Base-by-base conservation (phyloP, 1,140 invertebrate species). In the Papilio dardanus region DNA sequence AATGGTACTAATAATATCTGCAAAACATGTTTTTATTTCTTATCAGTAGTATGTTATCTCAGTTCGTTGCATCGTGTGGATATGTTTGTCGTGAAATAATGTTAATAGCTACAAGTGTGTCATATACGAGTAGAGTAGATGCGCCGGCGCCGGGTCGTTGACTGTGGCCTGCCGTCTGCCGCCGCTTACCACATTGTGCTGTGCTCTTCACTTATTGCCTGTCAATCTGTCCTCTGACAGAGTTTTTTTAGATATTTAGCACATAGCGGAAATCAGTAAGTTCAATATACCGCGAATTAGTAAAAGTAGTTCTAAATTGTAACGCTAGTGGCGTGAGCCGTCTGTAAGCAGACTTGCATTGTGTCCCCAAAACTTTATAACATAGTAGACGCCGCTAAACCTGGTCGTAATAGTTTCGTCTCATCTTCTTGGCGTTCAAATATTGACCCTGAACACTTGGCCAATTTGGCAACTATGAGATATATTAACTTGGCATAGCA, bases 391-490 rank as follows among this genome's bases (percentile, higher is more conserved):
- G 28, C 14, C 30, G 16, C 14, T 31, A 65, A 30, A 65, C 62
- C 28, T 30, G 28, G 21, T 54, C 7, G 19, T 16, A 28, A 14
- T 28, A 1, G 30, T 65, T 65, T 31, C 12, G 16, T 65, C 65
- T 66, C 14, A 66, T 19, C 4, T 31, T 35, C 30, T 69, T 69
- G 67, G 67, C 67, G 8, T 35, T 37, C 31, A 69, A 40, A 69
- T 12, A 69, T 35, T 69, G 67, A 69, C 67, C 67, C 33, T 69
- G 35, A 69, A 21, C 19, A 21, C 67, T 14, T 40, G 21, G 35
- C 67, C 33, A 69, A 40, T 35, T 69, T 40, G 35, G 33, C 67
- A 28, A 24, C 19, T 33, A 5, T 19, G 33, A 21, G 12, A 37
- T 12, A 33, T 7, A 35, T 33, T 37, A 40, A 40, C 31, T 40